phyloP scores from a whole-genome alignment of 2,797 vertebrate genomes.

The Ctenopoma multispine region DNA sequence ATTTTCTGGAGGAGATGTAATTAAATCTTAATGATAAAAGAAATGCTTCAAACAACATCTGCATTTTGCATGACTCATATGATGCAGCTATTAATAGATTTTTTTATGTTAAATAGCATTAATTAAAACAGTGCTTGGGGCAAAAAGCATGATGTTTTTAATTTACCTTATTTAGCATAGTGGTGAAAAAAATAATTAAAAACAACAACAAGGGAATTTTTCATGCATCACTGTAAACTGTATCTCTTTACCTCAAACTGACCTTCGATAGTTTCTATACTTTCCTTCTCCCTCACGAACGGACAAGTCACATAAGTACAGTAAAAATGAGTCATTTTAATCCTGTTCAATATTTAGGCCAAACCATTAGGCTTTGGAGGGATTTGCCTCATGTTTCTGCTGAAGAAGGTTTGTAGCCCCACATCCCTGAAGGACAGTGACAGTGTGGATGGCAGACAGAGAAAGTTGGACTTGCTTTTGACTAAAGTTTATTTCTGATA shows the following conservation, averaged over 20 bases:
- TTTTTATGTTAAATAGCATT: constrained; percentile 19
- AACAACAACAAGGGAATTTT: constrained; percentile 10
- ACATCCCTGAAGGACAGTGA: constrained; percentile 1
- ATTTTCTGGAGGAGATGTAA: constrained; percentile 22
- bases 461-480: constrained; percentile 16
- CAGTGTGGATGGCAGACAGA: neutral
- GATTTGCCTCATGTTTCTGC: constrained; percentile 59
- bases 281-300: neutral
- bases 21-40: constrained; percentile 42
- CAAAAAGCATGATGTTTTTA: constrained; percentile 9
- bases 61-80: constrained; percentile 10
- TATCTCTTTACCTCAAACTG: constrained; percentile 10
- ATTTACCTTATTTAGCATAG: constrained; percentile 18
- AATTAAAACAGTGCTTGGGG: constrained; percentile 28
- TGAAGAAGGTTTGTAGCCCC: constrained; percentile 19
- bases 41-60: constrained; percentile 5
- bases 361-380: constrained; percentile 43
- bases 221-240: neutral
- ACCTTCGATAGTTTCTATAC: neutral
- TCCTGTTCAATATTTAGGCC: constrained; percentile 53
- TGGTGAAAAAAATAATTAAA: constrained; percentile 9
- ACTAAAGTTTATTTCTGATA: constrained; percentile 25
- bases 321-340: constrained; percentile 36
- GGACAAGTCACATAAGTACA: constrained; percentile 43
- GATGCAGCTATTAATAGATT: constrained; percentile 14